Evolutionary conservation across 2,797 vertebrate species (phyloP).

Genomic region (Syncerus caffer): DNA sequence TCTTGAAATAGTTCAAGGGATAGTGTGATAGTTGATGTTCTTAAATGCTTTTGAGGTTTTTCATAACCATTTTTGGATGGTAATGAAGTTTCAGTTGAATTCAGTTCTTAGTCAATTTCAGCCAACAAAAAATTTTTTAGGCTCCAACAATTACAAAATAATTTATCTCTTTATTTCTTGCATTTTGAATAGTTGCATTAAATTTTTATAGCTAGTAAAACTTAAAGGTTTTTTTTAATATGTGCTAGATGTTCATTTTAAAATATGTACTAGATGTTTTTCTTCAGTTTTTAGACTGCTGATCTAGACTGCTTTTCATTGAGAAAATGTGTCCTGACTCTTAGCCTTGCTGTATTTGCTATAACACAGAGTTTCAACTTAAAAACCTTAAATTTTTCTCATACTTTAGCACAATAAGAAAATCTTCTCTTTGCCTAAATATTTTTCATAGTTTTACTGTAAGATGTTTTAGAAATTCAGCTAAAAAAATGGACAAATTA

Average conservation of each 20-base stretch:
- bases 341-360: neutral
- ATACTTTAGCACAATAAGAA: neutral
- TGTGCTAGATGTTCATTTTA: neutral
- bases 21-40: neutral
- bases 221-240: neutral
- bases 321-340: neutral
- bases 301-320: neutral
- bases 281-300: constrained; percentile 5
- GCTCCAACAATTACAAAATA: neutral
- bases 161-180: neutral
- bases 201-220: neutral
- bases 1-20: constrained; percentile 12
- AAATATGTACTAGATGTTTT: neutral
- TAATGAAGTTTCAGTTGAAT: neutral
- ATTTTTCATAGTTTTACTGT: neutral
- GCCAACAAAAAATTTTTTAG: constrained; percentile 14
- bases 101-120: neutral
- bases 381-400: constrained; percentile 15
- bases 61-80: neutral
- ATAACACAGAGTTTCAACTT: neutral
- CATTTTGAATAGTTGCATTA: neutral
- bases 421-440: neutral
- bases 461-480: constrained; percentile 42
- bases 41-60: constrained; percentile 9
- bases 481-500: constrained; percentile 3